phyloP scores from a whole-genome alignment of 2,797 vertebrate genomes.

The Megaceryle alcyon region DNA sequence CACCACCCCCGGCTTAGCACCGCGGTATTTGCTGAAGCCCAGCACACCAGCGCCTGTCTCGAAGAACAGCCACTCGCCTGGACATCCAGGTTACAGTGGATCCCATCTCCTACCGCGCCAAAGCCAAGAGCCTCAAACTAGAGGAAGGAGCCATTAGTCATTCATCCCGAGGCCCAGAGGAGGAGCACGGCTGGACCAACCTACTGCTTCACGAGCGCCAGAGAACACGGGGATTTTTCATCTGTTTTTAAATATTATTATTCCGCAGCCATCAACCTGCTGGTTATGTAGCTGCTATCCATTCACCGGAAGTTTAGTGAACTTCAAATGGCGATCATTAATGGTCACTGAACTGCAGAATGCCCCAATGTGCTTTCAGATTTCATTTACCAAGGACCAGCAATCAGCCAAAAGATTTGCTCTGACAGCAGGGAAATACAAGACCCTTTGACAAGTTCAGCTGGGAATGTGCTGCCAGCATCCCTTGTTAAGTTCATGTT shows the following conservation, averaged over 20 bases:
- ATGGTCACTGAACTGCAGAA: constrained; percentile 83
- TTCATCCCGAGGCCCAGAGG: not conserved
- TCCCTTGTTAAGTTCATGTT: constrained; percentile 66
- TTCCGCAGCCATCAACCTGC: constrained; percentile 63
- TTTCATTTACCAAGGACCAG: constrained; percentile 78
- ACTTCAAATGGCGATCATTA: constrained; percentile 83
- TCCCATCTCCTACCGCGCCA: not conserved
- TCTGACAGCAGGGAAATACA: constrained; percentile 79
- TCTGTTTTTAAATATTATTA: constrained; percentile 8
- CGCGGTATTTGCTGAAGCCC: not conserved
- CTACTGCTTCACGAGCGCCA: constrained; percentile 38
- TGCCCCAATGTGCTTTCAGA: constrained; percentile 80
- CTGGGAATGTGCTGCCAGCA: constrained; percentile 66
- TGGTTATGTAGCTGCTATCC: constrained; percentile 73
- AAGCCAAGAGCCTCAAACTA: constrained; percentile 18
- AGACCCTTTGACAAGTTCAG: constrained; percentile 72
- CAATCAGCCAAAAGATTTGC: constrained; percentile 76
- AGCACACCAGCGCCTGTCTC: not conserved
- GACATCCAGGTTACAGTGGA: not conserved
- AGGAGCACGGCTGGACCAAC: not conserved
- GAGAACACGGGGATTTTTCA: not conserved
- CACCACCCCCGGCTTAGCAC: not conserved
- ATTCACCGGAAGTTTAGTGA: constrained; percentile 81
- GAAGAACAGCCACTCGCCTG: not conserved
- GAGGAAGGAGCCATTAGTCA: not conserved